Base-by-base conservation (phyloP, 2,113 vertebrate genomes). In the Hypomesus transpacificus region DNA sequence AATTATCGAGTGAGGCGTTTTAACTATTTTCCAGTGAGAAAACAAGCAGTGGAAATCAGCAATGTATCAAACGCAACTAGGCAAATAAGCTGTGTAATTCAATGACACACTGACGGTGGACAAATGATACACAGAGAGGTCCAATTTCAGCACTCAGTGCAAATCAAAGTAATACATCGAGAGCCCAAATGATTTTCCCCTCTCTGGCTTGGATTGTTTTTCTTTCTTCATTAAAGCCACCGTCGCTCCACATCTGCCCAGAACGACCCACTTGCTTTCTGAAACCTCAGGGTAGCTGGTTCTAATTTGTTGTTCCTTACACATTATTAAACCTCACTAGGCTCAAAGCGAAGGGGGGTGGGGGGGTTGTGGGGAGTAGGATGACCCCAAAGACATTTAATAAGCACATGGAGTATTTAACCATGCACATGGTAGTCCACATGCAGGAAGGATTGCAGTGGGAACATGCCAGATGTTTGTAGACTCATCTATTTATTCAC, bases 301-400 rank as follows among this genome's bases (percentile, higher is more conserved):
- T 91, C 71, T 82, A 85, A 88, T 86, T 84, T 86, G 79, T 82
- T n/a, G 76, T 60, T 63, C 52, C 68, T 63, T 67, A 54, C 34
- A 66, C 66, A 51, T 72, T 73, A 84, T 85, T 77, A 74, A 83
- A 82, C 72, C 60, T 62, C 56, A 52, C 61, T 52, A 68, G 58
- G 68, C 75, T 73, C 71, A 69, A 31, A 69, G 69, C 68, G 53
- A 63, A 66, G 22, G 9, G 22, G 39, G n/a, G 22, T 4, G 22
- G 31, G 11, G 3, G 16, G 39, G 39, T 46, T 46, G 39, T 46
- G 39, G 57, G 52, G 59, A 73, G 75, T 61, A 74, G 71, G 70
- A 85, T 76, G 70, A 79, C 54, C 72, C 66, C 77, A 68, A 71
- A 80, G 71, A 69, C 67, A 28, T 75, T 46, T 79, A 79, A 83